Evolutionary conservation across 2,888 invertebrate genomes (phyloP).

Genomic region (Baronia brevicornis): DNA sequence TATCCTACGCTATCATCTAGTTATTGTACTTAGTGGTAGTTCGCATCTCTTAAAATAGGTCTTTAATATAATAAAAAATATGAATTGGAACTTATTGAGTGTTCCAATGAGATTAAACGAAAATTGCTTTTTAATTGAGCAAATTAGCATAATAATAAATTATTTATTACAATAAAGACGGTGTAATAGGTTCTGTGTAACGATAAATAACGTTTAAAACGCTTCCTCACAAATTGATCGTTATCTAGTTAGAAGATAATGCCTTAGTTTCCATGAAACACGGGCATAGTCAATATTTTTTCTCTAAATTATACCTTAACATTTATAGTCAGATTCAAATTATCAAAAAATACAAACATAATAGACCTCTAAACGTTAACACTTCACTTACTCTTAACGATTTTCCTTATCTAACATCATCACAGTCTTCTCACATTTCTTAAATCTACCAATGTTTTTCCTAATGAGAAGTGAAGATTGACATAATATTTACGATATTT

Average conservation of each 20-base stretch:
- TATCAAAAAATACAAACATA: constrained; percentile 8
- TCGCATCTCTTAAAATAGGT: constrained; percentile 29
- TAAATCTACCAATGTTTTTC: constrained; percentile 36
- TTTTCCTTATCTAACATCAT: constrained; percentile 56
- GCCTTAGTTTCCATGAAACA: constrained; percentile 1
- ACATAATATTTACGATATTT: constrained; percentile 12
- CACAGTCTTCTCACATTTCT: constrained; percentile 72
- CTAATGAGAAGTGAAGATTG: constrained; percentile 13
- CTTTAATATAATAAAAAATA: constrained; percentile 3
- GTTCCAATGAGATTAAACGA: too few species aligned
- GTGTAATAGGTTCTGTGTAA: constrained; percentile 17
- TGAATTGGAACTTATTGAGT: too few species aligned
- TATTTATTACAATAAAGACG: constrained; percentile 21
- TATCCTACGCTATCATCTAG: constrained; percentile 47
- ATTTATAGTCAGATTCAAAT: constrained; percentile 15
- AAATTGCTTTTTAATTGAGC: constrained; percentile 62
- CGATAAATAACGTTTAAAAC: too few species aligned
- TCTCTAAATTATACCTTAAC: constrained; percentile 1
- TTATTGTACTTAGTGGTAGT: constrained; percentile 66
- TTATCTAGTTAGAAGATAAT: too few species aligned
- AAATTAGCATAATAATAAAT: too few species aligned
- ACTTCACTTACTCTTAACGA: constrained; percentile 43
- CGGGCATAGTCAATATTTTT: constrained; percentile 1
- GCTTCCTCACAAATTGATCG: too few species aligned
- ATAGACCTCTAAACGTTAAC: constrained; percentile 18